These are phyloP conservation scores for Lamellibrachia satsuma DNA, from an alignment of 2,888 invertebrate genomes.

Conservation along the genomic window DNA sequence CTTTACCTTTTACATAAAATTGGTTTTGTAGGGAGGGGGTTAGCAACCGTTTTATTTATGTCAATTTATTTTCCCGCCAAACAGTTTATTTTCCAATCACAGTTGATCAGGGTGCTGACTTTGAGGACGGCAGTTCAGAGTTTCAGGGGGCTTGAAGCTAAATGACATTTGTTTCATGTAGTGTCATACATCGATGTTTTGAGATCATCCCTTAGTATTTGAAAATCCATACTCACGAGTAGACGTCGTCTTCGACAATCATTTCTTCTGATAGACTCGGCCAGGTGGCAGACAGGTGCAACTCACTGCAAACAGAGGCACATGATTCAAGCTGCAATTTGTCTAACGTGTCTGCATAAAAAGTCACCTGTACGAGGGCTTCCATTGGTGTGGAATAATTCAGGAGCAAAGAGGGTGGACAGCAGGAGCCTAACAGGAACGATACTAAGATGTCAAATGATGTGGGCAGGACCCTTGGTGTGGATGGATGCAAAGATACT, in stretches of 20 bases:
- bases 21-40: too few relatives aligned
- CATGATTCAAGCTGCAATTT: background rate
- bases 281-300: constrained; percentile 86
- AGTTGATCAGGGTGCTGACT: background rate
- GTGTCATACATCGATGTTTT: background rate
- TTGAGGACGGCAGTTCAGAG: too few relatives aligned
- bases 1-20: too few relatives aligned
- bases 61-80: too few relatives aligned
- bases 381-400: background rate
- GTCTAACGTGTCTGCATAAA: background rate
- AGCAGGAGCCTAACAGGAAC: too few relatives aligned
- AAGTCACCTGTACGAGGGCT: background rate
- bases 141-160: too few relatives aligned
- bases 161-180: too few relatives aligned
- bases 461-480: too few relatives aligned
- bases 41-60: too few relatives aligned
- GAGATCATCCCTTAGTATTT: background rate
- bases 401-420: background rate
- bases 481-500: too few relatives aligned
- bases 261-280: constrained; percentile 84
- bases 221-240: constrained; percentile 68
- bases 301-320: constrained; percentile 69
- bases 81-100: background rate
- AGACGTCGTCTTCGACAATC: constrained; percentile 86
- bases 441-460: too few relatives aligned